These are phyloP conservation scores for Dinomys branickii DNA, from an alignment of 2,113 vertebrate genomes.

Conservation along the genomic window DNA sequence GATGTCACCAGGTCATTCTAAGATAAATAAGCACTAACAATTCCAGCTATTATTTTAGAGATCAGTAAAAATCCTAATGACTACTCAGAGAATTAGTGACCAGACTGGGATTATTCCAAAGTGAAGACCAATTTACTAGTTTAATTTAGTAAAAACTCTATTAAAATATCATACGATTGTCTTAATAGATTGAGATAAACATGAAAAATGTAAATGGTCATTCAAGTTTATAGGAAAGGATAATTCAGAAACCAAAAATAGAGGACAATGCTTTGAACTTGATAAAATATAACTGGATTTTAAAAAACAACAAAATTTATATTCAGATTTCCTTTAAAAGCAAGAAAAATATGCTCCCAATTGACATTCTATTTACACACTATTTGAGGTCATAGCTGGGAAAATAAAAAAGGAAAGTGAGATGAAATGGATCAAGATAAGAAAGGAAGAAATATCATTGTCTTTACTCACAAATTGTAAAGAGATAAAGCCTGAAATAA, in stretches of 20 bases:
- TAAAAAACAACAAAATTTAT: not conserved
- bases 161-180: not conserved
- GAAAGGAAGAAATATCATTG: not conserved
- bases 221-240: not conserved
- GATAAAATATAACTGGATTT: not conserved
- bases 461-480: not conserved
- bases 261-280: not conserved
- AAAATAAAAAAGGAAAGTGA: conserved; percentile 1
- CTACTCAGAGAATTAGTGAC: not conserved
- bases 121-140: not conserved
- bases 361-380: not conserved
- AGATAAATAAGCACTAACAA: conserved; percentile 36
- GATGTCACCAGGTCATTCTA: not conserved
- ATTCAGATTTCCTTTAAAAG: not conserved
- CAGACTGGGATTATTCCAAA: not conserved
- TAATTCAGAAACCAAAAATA: not conserved
- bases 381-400: not conserved
- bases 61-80: not conserved
- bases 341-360: not conserved
- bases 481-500: not conserved
- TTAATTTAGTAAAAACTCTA: not conserved
- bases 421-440: not conserved
- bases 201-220: not conserved
- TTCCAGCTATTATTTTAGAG: not conserved
- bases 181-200: conserved; percentile 2